Evolutionary conservation across 2,888 invertebrate species (phyloP), one percentile per base, ranked within the genome.

Genomic region (Acrocyrtus sp.): DNA sequence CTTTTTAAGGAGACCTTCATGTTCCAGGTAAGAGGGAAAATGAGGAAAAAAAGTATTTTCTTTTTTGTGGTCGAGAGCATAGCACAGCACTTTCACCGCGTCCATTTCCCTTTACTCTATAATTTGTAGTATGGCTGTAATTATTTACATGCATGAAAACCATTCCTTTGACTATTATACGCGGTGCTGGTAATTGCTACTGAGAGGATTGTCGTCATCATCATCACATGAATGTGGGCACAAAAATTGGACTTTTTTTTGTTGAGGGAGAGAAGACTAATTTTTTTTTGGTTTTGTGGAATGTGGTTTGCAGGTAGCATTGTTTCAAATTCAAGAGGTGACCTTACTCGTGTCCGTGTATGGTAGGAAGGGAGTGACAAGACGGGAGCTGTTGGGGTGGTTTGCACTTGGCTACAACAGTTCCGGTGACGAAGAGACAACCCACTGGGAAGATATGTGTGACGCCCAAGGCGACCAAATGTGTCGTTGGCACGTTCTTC

Each of bases 321-420:
- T 96, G 79, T 97, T 96, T 85, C 97, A 97, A 87, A 87, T 97
- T 75, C 94, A 92, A 47, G 97, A 97, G 83, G 96, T 97, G 62
- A 97, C 96, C 1, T 87, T 97, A 78, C 95, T 96, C 91, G 90
- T 96, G 77, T 94, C 95, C 0, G 94, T 96, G 68, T 96, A 96
- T 88, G 91, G 90, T 83, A 93, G 95, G 84, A 91, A 94, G 78
- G 92, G 95, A 81, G 94, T 96, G 84, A 97, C 96, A 84, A 91
- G 94, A 80, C 94, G 96, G 83, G 96, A 97, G 85, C 94, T 96
- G 93, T 93, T 97, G 80, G 97, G 97, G 74, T 97, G 97, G 96
- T 95, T 97, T 86, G 93, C 95, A 74, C 86, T 97, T 69, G 97
- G 97, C 5, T 88, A 94, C 84, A 95, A 93, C 86, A 92, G 94